Conservation (phyloP, 2,888 invertebrate species). For the Meganola albula region DNA sequence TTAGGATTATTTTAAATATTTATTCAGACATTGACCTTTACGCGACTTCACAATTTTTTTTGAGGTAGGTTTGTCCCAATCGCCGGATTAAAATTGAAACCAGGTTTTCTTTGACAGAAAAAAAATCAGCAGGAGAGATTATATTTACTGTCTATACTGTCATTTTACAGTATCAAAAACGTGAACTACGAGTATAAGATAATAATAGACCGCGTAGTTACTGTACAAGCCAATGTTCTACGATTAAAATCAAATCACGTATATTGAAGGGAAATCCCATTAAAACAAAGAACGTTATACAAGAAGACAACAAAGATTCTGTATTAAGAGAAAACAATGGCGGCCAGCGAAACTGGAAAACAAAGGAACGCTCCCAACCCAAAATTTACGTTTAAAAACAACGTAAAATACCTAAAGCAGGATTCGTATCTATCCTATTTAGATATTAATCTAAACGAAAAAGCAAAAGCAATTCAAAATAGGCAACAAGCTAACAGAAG, state of each 20-base stretch:
- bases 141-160: too few species aligned
- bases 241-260: constrained; percentile 33
- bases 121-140: too few species aligned
- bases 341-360: constrained; percentile 47
- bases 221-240: constrained; percentile 27
- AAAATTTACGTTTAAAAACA: constrained; percentile 77
- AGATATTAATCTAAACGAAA: constrained; percentile 79
- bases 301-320: constrained; percentile 50
- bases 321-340: constrained; percentile 55
- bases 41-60: too few species aligned
- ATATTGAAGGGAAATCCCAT: constrained; percentile 33
- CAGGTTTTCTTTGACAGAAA: too few species aligned
- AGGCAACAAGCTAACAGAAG: constrained; percentile 78
- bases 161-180: too few species aligned
- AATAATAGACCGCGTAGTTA: too few species aligned
- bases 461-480: constrained; percentile 78
- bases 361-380: constrained; percentile 43
- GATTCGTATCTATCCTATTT: constrained; percentile 78
- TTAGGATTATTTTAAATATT: too few species aligned
- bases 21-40: too few species aligned
- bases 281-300: constrained; percentile 45
- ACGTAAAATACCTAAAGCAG: constrained; percentile 73
- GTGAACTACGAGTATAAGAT: too few species aligned
- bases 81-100: too few species aligned
- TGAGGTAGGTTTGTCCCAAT: too few species aligned